These are phyloP conservation scores for Ephestia elutella DNA, from an alignment of 1,140 invertebrate genomes.

Conservation along the genomic window DNA sequence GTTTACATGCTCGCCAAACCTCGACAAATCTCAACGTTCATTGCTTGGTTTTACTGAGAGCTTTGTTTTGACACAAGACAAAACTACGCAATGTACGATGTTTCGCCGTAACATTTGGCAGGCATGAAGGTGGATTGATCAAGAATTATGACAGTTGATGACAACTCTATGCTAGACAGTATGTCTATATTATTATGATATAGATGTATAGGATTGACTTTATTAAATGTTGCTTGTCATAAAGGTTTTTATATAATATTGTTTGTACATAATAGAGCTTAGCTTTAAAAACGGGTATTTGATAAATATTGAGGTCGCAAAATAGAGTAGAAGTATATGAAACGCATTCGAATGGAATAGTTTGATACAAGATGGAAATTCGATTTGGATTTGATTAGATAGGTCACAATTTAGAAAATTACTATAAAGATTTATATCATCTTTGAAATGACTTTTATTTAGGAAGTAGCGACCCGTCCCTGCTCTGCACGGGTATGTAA, in stretches of 20 bases:
- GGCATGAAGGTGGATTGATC: background rate
- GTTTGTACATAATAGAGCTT: constrained; percentile 11
- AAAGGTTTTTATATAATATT: constrained; percentile 6
- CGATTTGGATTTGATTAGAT: background rate
- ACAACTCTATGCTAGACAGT: background rate
- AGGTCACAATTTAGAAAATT: background rate
- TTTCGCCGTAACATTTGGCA: no score
- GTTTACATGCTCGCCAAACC: no score
- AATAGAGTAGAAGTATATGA: background rate
- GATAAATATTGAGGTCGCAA: background rate
- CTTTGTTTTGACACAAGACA: no score
- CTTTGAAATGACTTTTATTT: no score
- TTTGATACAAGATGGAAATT: background rate
- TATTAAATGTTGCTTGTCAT: background rate
- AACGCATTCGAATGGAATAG: background rate
- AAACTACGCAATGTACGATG: no score
- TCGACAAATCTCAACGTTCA: no score
- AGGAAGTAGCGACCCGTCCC: no score
- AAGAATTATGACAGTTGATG: background rate
- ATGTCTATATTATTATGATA: background rate
- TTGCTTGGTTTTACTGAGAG: no score
- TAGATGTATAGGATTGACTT: background rate
- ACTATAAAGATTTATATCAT: background rate
- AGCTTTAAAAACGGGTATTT: constrained; percentile 7
- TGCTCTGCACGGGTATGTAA: no score